Evolutionary conservation across 1,140 invertebrate species (phyloP).

Genomic region (Listronotus bonariensis): DNA sequence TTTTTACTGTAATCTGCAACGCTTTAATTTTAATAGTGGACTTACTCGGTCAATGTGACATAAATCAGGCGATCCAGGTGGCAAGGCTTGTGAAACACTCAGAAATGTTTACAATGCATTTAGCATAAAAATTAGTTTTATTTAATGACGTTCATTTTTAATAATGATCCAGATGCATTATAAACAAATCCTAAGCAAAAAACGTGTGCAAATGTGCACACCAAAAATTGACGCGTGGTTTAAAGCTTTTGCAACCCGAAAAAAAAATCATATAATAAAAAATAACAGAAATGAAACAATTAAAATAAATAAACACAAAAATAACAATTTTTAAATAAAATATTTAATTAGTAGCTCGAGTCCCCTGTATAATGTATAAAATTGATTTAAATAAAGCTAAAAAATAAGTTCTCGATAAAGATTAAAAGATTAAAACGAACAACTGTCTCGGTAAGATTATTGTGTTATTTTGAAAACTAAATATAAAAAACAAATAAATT

Average conservation of each 20-base stretch:
- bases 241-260: slow-evolving; percentile 18
- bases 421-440: slow-evolving; percentile 5
- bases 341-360: too few species aligned
- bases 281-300: slow-evolving; percentile 4
- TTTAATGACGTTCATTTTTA: too few species aligned
- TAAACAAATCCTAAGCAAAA: slow-evolving; percentile 6
- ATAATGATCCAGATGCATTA: not conserved
- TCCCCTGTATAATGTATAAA: too few species aligned
- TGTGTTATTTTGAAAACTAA: slow-evolving; percentile 7
- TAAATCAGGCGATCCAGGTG: slow-evolving; percentile 1
- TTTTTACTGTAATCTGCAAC: too few species aligned
- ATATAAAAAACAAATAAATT: slow-evolving; percentile 18
- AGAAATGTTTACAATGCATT: not conserved
- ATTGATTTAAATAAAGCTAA: not conserved
- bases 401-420: not conserved
- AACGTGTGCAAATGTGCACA: slow-evolving; percentile 34
- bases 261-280: slow-evolving; percentile 16
- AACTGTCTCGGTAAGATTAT: not conserved
- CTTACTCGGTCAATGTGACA: not conserved
- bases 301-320: too few species aligned
- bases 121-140: too few species aligned
- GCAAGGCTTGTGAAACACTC: not conserved
- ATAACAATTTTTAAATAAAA: too few species aligned
- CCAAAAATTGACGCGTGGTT: slow-evolving; percentile 30
- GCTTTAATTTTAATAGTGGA: too few species aligned